Conservation (phyloP, 2,888 invertebrate species). For the Drosophila koepferae region DNA sequence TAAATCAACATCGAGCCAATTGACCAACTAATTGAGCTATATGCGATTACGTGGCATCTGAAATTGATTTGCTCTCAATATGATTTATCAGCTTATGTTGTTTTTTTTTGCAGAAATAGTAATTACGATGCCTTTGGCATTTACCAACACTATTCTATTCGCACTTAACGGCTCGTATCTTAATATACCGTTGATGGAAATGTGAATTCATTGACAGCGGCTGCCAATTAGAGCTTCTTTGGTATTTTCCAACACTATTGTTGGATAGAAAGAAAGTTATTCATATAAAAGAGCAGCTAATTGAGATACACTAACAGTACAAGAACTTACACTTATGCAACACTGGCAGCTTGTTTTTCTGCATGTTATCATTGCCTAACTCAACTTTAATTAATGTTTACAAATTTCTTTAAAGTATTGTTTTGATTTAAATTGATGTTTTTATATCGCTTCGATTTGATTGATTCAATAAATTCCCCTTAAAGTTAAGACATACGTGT, state of each 20-base stretch:
- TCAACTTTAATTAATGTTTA: constrained; percentile 43
- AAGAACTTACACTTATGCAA: constrained; percentile 5
- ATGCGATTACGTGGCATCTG: constrained; percentile 35
- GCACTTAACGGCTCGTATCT: not conserved
- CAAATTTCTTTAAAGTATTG: constrained; percentile 25
- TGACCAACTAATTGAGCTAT: constrained; percentile 56
- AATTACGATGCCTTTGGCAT: not conserved
- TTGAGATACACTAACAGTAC: not conserved
- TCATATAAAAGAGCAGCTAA: not conserved
- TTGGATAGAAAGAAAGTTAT: not conserved
- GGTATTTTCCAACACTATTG: not conserved
- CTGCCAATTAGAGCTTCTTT: no score
- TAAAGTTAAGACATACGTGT: constrained; percentile 41
- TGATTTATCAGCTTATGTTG: constrained; percentile 32
- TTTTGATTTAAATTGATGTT: constrained; percentile 20
- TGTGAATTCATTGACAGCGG: not conserved
- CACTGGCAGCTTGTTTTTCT: constrained; percentile 11
- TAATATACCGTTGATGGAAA: not conserved
- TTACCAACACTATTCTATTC: not conserved
- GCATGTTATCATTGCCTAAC: constrained; percentile 10
- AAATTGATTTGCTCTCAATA: constrained; percentile 4
- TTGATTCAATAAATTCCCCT: constrained; percentile 57
- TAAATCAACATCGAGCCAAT: constrained; percentile 45
- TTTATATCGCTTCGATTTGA: constrained; percentile 38
- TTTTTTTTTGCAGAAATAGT: not conserved